Conservation (phyloP, 1,140 invertebrate genomes). For the Megathymus violae region DNA sequence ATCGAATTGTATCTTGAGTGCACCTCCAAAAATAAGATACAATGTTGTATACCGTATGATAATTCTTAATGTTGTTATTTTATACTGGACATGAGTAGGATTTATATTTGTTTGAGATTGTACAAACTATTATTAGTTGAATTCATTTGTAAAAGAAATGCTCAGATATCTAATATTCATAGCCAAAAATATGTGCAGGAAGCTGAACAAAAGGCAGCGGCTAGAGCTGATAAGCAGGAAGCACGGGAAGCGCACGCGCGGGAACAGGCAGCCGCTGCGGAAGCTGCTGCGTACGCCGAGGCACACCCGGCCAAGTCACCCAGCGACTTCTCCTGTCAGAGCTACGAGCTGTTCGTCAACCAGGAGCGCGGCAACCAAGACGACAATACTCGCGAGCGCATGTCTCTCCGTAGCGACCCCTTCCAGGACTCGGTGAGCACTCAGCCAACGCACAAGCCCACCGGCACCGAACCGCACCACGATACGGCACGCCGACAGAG, state of each 20-base stretch:
- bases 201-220: constrained; percentile 91
- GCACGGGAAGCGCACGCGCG: constrained; percentile 87
- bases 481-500: constrained; percentile 86
- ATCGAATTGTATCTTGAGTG: too few relatives aligned
- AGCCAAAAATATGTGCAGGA: constrained; percentile 87
- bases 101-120: too few relatives aligned
- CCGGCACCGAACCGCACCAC: constrained; percentile 83
- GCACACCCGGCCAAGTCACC: constrained; percentile 91
- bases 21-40: too few relatives aligned
- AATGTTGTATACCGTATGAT: too few relatives aligned
- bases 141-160: too few relatives aligned
- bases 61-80: too few relatives aligned
- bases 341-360: constrained; percentile 94
- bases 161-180: too few relatives aligned
- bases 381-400: constrained; percentile 94
- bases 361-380: constrained; percentile 93
- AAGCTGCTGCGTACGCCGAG: constrained; percentile 85
- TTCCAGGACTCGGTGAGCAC: constrained; percentile 92
- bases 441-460: constrained; percentile 86
- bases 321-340: constrained; percentile 94
- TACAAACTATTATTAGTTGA: too few relatives aligned
- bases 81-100: too few relatives aligned
- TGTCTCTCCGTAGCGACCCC: constrained; percentile 93
- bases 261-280: constrained; percentile 83
- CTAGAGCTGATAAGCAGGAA: constrained; percentile 89